A percentile compares a stretch with the other conserved stretches of the same genome.
Evolutionary conservation across 1,140 invertebrate genomes (phyloP).

Genomic region (Bombus ignitus): DNA sequence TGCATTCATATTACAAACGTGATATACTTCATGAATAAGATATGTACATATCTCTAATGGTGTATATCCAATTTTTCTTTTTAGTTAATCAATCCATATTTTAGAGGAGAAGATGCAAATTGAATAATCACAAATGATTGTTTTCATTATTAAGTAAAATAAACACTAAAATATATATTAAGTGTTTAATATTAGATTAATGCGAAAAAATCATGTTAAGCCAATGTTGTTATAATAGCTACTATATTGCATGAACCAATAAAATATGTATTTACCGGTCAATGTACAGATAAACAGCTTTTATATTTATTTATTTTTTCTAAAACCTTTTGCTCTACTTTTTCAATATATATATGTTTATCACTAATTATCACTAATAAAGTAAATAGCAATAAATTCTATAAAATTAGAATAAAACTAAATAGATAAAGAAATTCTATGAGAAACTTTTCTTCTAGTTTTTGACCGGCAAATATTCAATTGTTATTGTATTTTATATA

Average conservation of each 20-base stretch:
- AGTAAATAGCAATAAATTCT: background rate
- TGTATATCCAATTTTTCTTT: constrained; percentile 37
- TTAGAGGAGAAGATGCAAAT: constrained; percentile 31
- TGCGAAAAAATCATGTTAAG: constrained; percentile 70
- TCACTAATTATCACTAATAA: background rate
- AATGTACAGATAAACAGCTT: constrained; percentile 25
- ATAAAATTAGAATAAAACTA: constrained; percentile 8
- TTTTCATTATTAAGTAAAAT: constrained; percentile 8
- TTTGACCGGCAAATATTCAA: constrained; percentile 55
- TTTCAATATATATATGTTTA: background rate
- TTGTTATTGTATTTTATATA: constrained; percentile 39
- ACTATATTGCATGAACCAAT: constrained; percentile 45
- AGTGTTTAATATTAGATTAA: constrained; percentile 46
- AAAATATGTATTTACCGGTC: constrained; percentile 51
- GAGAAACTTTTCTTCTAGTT: constrained; percentile 16
- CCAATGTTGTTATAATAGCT: constrained; percentile 81
- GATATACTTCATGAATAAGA: constrained; percentile 32
- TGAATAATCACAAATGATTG: background rate
- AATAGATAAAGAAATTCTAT: constrained; percentile 1
- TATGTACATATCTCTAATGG: constrained; percentile 8
- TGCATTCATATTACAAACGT: constrained; percentile 43
- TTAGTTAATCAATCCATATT: constrained; percentile 39
- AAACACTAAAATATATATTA: constrained; percentile 30
- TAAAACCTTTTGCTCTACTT: background rate
- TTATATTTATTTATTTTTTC: background rate